Conservation (phyloP, 1,140 invertebrate genomes). For the Scaptomyza montana region DNA sequence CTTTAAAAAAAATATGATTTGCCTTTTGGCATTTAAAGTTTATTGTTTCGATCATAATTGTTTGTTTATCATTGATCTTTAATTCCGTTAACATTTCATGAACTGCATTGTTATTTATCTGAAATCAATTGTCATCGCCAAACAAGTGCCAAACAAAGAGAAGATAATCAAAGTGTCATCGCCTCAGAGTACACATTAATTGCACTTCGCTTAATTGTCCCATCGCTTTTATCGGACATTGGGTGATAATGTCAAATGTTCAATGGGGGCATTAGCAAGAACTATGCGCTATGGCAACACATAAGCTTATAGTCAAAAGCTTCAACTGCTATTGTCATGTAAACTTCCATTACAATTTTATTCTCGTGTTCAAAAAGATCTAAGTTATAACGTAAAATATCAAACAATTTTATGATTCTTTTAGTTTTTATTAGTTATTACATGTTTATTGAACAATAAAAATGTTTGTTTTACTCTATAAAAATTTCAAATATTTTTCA, state of each 20-base stretch:
- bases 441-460: no score
- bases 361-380: neutral
- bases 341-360: neutral
- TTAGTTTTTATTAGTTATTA: no score
- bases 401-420: no score
- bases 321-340: neutral
- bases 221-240: slow-evolving; percentile 8
- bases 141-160: neutral
- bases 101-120: slow-evolving; percentile 18
- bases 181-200: slow-evolving; percentile 8
- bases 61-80: slow-evolving; percentile 3
- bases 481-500: no score
- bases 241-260: neutral
- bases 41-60: neutral
- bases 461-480: no score
- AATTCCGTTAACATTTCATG: slow-evolving; percentile 14
- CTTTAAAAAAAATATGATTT: neutral
- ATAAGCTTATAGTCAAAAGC: neutral
- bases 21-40: neutral
- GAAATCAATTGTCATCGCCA: slow-evolving; percentile 11
- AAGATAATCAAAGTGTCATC: slow-evolving; percentile 8
- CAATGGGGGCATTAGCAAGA: neutral
- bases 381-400: neutral
- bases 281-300: neutral
- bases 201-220: slow-evolving; percentile 13